Conservation (phyloP, 2,113 vertebrate genomes). For the Mirza zaza region DNA sequence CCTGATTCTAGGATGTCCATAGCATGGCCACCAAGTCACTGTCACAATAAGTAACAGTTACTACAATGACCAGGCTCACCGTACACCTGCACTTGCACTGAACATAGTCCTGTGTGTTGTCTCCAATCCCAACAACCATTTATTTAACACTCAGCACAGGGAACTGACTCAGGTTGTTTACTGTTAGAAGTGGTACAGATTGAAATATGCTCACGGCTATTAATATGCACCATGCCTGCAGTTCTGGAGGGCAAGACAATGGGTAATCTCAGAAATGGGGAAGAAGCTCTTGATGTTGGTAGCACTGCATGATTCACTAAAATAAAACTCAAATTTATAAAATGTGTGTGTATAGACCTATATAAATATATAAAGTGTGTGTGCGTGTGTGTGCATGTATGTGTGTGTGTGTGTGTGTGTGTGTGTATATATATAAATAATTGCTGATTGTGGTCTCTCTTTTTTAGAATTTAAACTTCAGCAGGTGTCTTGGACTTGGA, state of each 20-base stretch:
- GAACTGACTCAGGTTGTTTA: neutral
- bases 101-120: neutral
- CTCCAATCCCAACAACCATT: neutral
- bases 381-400: too few relatives aligned
- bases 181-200: neutral
- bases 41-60: too few relatives aligned
- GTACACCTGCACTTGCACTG: fast-evolving
- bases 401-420: too few relatives aligned
- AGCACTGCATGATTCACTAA: neutral
- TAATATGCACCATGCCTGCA: neutral
- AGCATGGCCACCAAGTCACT: neutral
- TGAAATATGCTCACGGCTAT: neutral
- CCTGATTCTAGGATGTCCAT: neutral
- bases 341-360: too few relatives aligned
- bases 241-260: neutral
- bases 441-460: neutral
- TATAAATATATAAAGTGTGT: too few relatives aligned
- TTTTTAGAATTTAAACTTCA: neutral
- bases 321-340: neutral
- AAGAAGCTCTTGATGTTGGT: neutral
- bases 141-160: neutral
- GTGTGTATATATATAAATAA: too few relatives aligned
- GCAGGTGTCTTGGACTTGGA: neutral
- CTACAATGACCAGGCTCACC: neutral
- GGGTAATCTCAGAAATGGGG: neutral